Evolutionary conservation across 2,113 vertebrate genomes (phyloP), one percentile per base, ranked within the genome.

Genomic region (Naja naja): DNA sequence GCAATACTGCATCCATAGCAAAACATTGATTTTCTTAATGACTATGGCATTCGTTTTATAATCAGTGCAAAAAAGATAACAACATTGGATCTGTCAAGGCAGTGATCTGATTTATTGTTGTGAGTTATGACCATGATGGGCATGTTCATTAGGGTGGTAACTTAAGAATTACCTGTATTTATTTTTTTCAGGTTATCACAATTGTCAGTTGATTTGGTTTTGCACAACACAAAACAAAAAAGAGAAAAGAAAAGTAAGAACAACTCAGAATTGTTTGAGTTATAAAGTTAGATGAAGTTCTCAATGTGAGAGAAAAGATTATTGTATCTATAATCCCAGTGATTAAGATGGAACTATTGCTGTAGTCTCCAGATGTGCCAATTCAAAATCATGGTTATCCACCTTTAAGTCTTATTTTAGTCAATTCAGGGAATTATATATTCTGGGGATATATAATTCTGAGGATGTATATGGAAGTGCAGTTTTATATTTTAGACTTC

Each of bases 191-290:
- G 93, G 27, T 92, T 92, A 93, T 3, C 9, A 27, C 3, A 88
- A 90, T n/a, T 8, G 88, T 14, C 87, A 53, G 3, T 23, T 27
- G 88, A 5, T 0, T 91, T 91, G 92, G 60, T 90, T 95, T 91
- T 87, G 30, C 96, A 95, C 34, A 34, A 54, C 49, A 43, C 23
- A 39, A 54, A n/a, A n/a, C n/a, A n/a, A 88, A 69, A 52, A 1
- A 27, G 39, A 9, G 2, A 30, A 54, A 69, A 3, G 3, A 2
- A 39, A 53, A 25, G 0, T 92, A 93, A 22, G 0, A 45, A 0
- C 81, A 58, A 43, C 10, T 14, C 88, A 74, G n/a, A 74, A 74
- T 43, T 81, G 34, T 43, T 22, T 43, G 74, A 2, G 3, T 43
- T 22, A 39, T 81, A 43, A 81, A 43, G 18, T 23, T 81, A 43